phyloP scores from a whole-genome alignment of 1,140 invertebrate species.

The Drosophila saltans region DNA sequence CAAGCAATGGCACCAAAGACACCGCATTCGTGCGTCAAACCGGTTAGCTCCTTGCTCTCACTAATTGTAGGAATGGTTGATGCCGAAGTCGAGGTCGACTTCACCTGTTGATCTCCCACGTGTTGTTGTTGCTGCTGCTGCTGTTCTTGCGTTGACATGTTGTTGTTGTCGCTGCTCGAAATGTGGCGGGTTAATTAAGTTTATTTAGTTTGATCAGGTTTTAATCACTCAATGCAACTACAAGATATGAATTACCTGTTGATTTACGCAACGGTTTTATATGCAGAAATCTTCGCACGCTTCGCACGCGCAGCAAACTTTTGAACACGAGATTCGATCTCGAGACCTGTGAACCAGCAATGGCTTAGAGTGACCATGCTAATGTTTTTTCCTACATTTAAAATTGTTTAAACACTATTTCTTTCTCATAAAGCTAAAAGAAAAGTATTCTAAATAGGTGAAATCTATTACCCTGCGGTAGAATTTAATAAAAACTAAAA shows the following conservation, averaged over 20 bases:
- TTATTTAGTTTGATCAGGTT: constrained; percentile 24
- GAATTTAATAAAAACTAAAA: neutral
- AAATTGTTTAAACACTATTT: neutral
- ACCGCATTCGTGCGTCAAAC: constrained; percentile 95
- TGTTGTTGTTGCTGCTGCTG: constrained; percentile 33
- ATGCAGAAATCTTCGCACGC: constrained; percentile 61
- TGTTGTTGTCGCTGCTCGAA: constrained; percentile 37
- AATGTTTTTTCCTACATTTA: neutral
- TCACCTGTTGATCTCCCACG: constrained; percentile 60
- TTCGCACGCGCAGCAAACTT: constrained; percentile 46
- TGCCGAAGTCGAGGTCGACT: constrained; percentile 37
- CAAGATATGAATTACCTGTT: constrained; percentile 68
- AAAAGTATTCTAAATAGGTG: neutral
- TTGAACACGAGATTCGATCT: constrained; percentile 19
- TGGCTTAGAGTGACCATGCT: neutral
- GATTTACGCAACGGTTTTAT: constrained; percentile 76
- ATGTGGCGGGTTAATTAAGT: neutral
- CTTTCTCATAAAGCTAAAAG: neutral
- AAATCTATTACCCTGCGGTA: neutral
- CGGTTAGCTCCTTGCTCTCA: constrained; percentile 83
- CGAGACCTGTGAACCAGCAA: neutral
- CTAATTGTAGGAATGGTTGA: constrained; percentile 46
- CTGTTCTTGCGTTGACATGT: constrained; percentile 52
- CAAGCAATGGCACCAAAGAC: constrained; percentile 96
- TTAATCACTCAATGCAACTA: constrained; percentile 30